phyloP scores from a whole-genome alignment of 2,797 vertebrate species.

The Chiloscyllium punctatum region DNA sequence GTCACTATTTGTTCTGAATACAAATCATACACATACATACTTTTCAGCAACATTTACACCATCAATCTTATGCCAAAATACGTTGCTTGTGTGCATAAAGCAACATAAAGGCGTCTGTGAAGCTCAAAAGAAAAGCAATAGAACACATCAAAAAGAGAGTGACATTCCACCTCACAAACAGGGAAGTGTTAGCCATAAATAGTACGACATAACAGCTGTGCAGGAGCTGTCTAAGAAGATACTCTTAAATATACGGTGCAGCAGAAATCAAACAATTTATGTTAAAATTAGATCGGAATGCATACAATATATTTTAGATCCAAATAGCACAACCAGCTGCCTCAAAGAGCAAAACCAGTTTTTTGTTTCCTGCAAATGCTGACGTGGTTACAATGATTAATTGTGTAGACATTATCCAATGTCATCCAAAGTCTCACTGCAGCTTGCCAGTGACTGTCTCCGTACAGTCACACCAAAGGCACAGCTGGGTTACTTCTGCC shows the following conservation, averaged over 20 bases:
- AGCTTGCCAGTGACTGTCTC: not conserved
- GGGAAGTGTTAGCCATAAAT: not conserved
- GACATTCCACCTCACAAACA: not conserved
- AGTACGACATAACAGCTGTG: too few species aligned
- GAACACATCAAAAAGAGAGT: not conserved
- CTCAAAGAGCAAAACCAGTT: not conserved
- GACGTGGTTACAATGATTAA: not conserved
- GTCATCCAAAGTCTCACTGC: not conserved
- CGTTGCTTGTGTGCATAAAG: not conserved
- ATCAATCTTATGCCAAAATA: not conserved
- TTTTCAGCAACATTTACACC: not conserved
- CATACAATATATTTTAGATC: not conserved
- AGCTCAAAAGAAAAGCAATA: not conserved
- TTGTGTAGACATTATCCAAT: not conserved
- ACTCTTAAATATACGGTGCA: not conserved
- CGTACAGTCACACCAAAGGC: not conserved
- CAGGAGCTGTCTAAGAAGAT: not conserved
- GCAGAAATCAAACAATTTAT: not conserved
- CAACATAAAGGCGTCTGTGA: not conserved
- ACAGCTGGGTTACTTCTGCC: not conserved
- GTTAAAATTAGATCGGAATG: not conserved
- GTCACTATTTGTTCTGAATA: too few species aligned
- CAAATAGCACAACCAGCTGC: not conserved
- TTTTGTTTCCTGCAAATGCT: not conserved
- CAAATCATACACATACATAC: too few species aligned